phyloP scores from a whole-genome alignment of 2,797 vertebrate genomes.

The Thripadectes ignobilis region DNA sequence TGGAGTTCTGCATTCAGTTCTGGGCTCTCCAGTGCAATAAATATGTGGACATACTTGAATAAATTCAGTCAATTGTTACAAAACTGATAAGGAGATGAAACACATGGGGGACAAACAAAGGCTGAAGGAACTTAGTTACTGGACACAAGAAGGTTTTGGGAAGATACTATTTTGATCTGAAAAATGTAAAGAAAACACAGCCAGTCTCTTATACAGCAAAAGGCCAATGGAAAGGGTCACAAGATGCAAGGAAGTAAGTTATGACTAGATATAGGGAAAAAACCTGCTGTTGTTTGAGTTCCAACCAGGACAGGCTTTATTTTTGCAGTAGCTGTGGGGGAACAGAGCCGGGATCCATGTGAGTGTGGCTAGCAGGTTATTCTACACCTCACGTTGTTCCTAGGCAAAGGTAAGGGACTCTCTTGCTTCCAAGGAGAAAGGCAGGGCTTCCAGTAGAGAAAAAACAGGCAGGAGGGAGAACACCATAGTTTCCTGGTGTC shows the following conservation, averaged over 20 bases:
- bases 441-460: background rate
- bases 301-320: background rate
- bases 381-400: background rate
- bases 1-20: background rate
- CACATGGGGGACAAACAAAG: background rate
- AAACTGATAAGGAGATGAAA: background rate
- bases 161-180: background rate
- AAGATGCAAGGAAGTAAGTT: background rate
- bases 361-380: background rate
- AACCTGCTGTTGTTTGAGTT: background rate
- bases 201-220: background rate
- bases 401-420: background rate
- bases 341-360: background rate
- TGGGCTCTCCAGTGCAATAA: background rate
- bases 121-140: background rate
- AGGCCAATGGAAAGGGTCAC: background rate
- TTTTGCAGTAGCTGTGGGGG: background rate
- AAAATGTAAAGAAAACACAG: background rate
- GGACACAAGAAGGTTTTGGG: background rate
- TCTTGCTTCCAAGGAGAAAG: background rate
- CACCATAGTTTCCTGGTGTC: background rate
- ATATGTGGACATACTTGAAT: background rate
- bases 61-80: background rate
- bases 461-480: background rate
- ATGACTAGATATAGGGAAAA: background rate